phyloP scores from a whole-genome alignment of 2,888 invertebrate genomes.

The Acleris holmiana region DNA sequence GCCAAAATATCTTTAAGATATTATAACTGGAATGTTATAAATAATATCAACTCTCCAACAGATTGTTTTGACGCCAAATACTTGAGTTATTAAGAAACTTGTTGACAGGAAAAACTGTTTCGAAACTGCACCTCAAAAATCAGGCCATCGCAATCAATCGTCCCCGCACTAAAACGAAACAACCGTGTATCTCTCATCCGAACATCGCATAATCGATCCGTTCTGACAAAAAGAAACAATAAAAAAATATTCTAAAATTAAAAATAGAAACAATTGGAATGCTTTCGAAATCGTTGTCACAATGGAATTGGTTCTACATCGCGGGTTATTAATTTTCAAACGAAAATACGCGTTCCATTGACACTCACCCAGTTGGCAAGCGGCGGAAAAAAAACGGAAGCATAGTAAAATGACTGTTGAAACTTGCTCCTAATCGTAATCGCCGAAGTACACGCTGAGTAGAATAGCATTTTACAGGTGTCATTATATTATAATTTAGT shows the following conservation, averaged over 20 bases:
- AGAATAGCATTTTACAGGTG: neutral
- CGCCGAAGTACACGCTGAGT: neutral
- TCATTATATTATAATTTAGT: neutral
- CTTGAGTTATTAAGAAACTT: slow-evolving; percentile 13
- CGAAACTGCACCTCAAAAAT: slow-evolving; percentile 16
- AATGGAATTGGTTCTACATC: slow-evolving; percentile 23
- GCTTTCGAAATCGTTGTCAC: slow-evolving; percentile 19
- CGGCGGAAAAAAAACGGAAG: slow-evolving; percentile 31
- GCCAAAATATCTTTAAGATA: too few species aligned
- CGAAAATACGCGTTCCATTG: slow-evolving; percentile 55
- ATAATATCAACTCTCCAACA: neutral
- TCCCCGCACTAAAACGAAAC: slow-evolving; percentile 2
- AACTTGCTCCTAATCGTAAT: slow-evolving; percentile 34
- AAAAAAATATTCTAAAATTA: slow-evolving; percentile 10
- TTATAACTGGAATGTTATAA: too few species aligned
- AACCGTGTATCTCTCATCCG: slow-evolving; percentile 21
- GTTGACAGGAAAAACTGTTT: slow-evolving; percentile 20
- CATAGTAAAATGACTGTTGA: slow-evolving; percentile 29
- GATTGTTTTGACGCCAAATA: neutral
- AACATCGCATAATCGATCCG: neutral
- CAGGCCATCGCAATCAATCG: slow-evolving; percentile 4
- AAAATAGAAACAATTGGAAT: slow-evolving; percentile 33
- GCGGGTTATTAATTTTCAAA: slow-evolving; percentile 32
- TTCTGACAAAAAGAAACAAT: slow-evolving; percentile 8
- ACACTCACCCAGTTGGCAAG: slow-evolving; percentile 81